Percentiles rank a stretch among this genome's conserved stretches.
These are phyloP conservation scores for Rotaria magnacalcarata DNA, from an alignment of 2,888 invertebrate genomes.

Conservation along the genomic window DNA sequence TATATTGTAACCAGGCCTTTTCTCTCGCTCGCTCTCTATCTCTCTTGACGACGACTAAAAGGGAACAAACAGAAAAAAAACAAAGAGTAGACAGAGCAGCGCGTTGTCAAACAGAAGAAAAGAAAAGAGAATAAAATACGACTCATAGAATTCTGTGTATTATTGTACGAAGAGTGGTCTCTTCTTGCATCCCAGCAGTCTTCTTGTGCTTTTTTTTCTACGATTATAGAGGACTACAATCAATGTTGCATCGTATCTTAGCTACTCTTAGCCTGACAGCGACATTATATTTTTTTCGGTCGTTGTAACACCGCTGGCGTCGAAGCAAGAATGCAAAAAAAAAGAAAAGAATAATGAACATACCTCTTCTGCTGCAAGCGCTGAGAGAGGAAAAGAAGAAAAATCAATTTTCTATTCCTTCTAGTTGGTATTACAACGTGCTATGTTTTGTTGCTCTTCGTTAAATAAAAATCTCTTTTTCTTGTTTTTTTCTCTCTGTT, in stretches of 20 bases:
- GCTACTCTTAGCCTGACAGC: not conserved
- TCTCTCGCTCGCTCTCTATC: not conserved
- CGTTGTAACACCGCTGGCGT: not conserved
- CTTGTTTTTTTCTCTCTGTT: not conserved
- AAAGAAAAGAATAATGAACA: conserved; percentile 25
- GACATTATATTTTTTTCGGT: not conserved
- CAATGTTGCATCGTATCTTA: not conserved
- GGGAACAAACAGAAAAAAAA: not conserved
- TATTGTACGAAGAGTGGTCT: not conserved
- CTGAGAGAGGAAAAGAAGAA: not conserved
- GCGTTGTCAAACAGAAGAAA: not conserved
- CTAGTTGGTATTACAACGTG: not conserved
- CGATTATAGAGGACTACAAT: not conserved
- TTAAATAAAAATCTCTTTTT: not conserved
- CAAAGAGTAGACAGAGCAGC: not conserved
- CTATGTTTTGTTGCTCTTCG: not conserved
- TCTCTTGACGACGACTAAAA: not conserved
- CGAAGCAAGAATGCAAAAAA: not conserved
- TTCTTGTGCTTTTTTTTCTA: not conserved
- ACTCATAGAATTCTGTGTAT: conserved; percentile 12
- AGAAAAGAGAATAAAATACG: not conserved
- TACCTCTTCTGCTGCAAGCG: not conserved
- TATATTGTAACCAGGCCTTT: not conserved
- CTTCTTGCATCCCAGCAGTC: not conserved
- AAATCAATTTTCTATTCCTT: not conserved